Evolutionary conservation across 2,888 invertebrate species (phyloP), one percentile per base, ranked within the genome.

Genomic region (Pimpla rufipes): DNA sequence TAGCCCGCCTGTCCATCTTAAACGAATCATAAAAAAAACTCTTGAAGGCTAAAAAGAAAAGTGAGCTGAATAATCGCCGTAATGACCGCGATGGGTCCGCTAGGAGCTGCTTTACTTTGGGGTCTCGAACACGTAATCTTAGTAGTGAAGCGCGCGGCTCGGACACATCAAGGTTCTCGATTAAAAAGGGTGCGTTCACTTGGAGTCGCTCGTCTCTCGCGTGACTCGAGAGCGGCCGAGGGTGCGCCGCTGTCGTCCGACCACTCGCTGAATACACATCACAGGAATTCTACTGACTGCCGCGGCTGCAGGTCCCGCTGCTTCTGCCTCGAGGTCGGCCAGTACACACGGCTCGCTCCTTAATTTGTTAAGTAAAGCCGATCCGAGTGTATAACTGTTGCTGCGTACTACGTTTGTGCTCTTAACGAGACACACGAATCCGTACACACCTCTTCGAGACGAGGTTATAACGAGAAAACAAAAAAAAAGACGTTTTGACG

Each of bases 231-330:
- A 77, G 67, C 57, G 70, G 74, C 35, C 21, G 73, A 86, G 89
- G 90, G 90, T 87, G 90, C 87, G 90, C 87, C 88, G 86, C 76
- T 81, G 79, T 88, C 88, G 85, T 88, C 85, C 83, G 84, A 80
- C 57, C 74, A 74, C 79, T 68, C 77, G 62, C 84, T 70, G 83
- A 80, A 74, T 62, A 80, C 80, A 80, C 77, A 78, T 84, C 42
- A 70, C 74, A 75, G 50, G 57, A 81, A 64, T 78, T 78, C 57
- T 37, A 35, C 47, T 37, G 50, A 13, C 23, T 23, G 71, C 42
- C 42, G 42, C 21, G 21, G 42, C 45, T 23, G 42, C 68, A 18
- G 52, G 1, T n/a, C n/a, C 52, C 37, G 37, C 47, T 35, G 37
- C 62, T 59, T 74, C 35, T 13, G 50, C 37, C 18, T 50, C 79